Evolutionary conservation across 2,888 invertebrate species (phyloP).

Genomic region (Nemurella pictetii): DNA sequence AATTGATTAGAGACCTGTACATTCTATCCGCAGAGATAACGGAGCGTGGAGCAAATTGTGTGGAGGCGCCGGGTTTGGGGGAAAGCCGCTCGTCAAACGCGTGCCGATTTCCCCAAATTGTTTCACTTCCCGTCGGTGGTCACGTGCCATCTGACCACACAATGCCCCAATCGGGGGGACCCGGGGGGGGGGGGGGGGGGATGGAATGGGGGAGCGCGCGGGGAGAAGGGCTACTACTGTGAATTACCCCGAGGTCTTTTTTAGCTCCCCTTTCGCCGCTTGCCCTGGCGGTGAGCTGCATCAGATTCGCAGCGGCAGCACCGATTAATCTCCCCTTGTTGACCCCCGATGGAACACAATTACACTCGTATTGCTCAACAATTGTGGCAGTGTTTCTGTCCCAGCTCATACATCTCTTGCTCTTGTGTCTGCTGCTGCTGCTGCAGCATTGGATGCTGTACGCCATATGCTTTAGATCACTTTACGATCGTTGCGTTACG

Average conservation of each 20-base stretch:
- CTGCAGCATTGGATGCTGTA: neutral
- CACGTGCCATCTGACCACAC: conserved; percentile 5
- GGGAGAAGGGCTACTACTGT: neutral
- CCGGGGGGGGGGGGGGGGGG: neutral
- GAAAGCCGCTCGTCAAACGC: neutral
- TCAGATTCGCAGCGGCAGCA: neutral
- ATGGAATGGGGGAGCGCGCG: neutral
- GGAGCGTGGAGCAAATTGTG: neutral
- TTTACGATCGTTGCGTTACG: too few species aligned
- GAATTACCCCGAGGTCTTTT: conserved; percentile 5
- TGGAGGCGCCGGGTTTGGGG: neutral
- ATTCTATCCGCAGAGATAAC: too few species aligned
- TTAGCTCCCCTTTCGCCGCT: neutral
- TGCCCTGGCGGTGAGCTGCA: neutral
- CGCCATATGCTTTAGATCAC: neutral
- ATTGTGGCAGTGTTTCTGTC: conserved; percentile 11
- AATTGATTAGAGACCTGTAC: too few species aligned
- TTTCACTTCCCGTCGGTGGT: neutral
- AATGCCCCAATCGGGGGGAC: neutral
- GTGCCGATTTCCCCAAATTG: neutral
- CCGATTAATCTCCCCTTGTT: conserved; percentile 2
- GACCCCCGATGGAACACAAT: conserved; percentile 14
- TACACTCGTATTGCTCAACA: conserved; percentile 18
- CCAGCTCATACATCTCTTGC: too few species aligned
- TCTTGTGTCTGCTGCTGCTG: neutral